These are phyloP conservation scores for Drosophila carrolli DNA, from an alignment of 1,140 invertebrate genomes.

Conservation along the genomic window DNA sequence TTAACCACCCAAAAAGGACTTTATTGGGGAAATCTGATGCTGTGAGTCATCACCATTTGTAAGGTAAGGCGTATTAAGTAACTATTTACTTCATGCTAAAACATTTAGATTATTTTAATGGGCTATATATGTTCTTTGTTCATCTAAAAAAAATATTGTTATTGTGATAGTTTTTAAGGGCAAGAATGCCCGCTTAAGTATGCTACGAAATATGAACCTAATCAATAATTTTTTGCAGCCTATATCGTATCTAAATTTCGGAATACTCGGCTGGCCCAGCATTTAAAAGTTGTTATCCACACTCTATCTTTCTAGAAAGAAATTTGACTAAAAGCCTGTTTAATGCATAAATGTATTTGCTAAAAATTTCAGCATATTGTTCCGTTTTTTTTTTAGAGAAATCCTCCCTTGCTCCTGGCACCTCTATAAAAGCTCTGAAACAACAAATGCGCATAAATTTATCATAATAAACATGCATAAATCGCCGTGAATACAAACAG, in stretches of 20 bases:
- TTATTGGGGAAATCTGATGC: background rate
- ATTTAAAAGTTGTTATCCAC: background rate
- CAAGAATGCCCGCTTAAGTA: background rate
- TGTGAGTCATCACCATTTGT: constrained; percentile 1
- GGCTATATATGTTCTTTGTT: too few species aligned
- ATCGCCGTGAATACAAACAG: constrained; percentile 68
- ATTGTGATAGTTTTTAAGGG: too few species aligned
- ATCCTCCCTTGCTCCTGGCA: background rate
- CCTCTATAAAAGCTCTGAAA: constrained; percentile 56
- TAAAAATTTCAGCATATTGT: constrained; percentile 8
- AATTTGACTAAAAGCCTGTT: constrained; percentile 38
- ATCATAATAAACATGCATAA: constrained; percentile 78
- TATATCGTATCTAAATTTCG: background rate
- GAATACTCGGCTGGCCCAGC: too few species aligned
- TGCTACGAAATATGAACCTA: background rate
- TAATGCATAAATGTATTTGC: constrained; percentile 40
- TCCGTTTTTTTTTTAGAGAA: constrained; percentile 15
- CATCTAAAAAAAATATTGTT: too few species aligned
- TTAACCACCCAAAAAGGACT: background rate
- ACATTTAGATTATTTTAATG: too few species aligned
- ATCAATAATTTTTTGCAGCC: background rate
- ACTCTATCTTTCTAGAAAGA: background rate
- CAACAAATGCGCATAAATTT: constrained; percentile 77
- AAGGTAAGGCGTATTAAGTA: background rate
- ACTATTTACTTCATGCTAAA: too few species aligned